These are phyloP conservation scores for Rhagonycha lutea DNA, from an alignment of 2,888 invertebrate genomes.

Conservation along the genomic window DNA sequence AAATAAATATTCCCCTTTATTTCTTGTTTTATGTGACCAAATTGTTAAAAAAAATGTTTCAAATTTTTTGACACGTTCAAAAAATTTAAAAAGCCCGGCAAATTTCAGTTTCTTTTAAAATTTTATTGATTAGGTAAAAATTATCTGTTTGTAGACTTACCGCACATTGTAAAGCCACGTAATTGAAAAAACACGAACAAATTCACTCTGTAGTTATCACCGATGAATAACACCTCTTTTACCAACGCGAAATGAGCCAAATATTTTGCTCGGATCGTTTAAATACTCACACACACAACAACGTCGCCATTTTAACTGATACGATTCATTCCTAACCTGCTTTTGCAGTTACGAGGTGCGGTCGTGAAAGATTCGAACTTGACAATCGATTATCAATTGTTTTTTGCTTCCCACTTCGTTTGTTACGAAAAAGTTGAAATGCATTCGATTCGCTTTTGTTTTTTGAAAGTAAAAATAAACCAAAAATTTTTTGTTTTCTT, in stretches of 20 bases:
- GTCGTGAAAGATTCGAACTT: not conserved
- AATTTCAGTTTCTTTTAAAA: not conserved
- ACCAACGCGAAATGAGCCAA: constrained; percentile 21
- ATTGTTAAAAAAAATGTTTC: not conserved
- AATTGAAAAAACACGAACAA: constrained; percentile 19
- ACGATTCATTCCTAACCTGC: not conserved
- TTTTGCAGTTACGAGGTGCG: not conserved
- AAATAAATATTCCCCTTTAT: not conserved
- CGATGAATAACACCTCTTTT: not conserved
- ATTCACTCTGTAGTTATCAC: not conserved
- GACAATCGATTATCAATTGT: not conserved
- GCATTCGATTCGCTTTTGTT: not conserved
- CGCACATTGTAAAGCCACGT: constrained; percentile 32
- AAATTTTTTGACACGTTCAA: not conserved
- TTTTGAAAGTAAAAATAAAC: not conserved
- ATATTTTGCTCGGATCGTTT: constrained; percentile 27
- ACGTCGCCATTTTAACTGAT: constrained; percentile 11
- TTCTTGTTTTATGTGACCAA: not conserved
- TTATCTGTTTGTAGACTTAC: constrained; percentile 16
- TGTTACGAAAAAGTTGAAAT: not conserved
- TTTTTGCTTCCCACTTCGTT: not conserved
- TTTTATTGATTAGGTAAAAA: not conserved
- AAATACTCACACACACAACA: constrained; percentile 19
- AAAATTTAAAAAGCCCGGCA: not conserved
- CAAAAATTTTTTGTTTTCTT: too few species aligned